A percentile compares a stretch with the other conserved stretches of the same genome.
These are phyloP conservation scores for Archilochus colubris DNA, from an alignment of 2,113 vertebrate species.

Conservation along the genomic window DNA sequence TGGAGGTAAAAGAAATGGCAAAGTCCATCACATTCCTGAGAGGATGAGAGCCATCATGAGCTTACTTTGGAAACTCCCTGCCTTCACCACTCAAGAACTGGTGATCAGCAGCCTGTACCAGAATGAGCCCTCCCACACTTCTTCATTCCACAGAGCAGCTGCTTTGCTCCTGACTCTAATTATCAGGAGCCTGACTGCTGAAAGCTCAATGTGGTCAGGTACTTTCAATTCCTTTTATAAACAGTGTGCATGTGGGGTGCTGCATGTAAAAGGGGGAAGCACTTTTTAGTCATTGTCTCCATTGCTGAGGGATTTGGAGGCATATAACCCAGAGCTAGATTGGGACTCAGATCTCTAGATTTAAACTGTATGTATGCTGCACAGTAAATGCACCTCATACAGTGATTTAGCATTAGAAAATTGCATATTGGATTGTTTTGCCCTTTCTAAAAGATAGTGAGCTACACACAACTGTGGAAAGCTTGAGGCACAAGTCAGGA, in stretches of 20 bases:
- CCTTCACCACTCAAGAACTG: not conserved
- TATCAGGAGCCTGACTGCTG: not conserved
- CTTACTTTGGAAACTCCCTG: not conserved
- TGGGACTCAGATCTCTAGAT: not conserved
- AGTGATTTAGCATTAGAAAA: not conserved
- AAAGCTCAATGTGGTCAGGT: not conserved
- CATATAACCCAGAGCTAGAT: not conserved
- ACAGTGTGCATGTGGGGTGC: not conserved
- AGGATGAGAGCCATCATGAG: not conserved
- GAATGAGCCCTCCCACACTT: not conserved
- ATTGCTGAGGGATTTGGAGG: not conserved
- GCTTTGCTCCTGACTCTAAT: not conserved
- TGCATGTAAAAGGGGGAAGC: not conserved
- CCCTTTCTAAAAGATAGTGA: not conserved
- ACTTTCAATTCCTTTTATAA: constrained; percentile 3
- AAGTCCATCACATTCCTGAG: not conserved
- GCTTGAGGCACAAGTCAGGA: not conserved
- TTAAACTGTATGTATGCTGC: not conserved
- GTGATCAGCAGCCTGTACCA: not conserved
- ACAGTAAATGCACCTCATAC: not conserved
- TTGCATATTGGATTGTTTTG: not conserved
- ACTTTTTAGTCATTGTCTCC: not conserved
- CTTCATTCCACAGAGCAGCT: not conserved
- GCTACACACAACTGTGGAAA: not conserved
- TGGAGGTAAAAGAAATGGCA: not conserved